phyloP scores from a whole-genome alignment of 2,888 invertebrate species.

The Spatulosminthurus flaviceps region DNA sequence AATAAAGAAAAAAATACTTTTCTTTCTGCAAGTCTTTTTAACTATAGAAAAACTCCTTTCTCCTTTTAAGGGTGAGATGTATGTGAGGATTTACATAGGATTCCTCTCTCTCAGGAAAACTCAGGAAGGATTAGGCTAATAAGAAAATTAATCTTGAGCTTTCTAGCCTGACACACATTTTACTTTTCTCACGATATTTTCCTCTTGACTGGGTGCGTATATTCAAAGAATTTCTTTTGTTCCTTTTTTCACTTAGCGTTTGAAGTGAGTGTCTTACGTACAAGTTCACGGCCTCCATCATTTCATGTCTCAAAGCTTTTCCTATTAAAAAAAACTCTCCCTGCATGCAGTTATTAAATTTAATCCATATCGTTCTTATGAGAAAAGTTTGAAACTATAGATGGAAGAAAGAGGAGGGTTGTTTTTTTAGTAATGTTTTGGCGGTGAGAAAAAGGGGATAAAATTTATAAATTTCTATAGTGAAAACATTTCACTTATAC shows the following conservation, averaged over 20 bases:
- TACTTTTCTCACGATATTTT: constrained; percentile 56
- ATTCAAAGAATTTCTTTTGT: constrained; percentile 30
- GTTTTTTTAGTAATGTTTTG: too few species aligned
- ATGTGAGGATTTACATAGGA: too few species aligned
- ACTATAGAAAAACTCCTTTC: background rate
- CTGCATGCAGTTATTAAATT: background rate
- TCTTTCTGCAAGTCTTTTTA: too few species aligned
- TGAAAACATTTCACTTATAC: too few species aligned
- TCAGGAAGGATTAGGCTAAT: constrained; percentile 56
- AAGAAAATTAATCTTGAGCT: constrained; percentile 58
- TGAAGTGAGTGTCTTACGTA: background rate
- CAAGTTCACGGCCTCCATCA: constrained; percentile 1
- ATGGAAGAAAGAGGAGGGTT: too few species aligned
- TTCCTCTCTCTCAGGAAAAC: background rate
- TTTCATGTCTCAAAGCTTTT: background rate
- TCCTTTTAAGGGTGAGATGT: background rate
- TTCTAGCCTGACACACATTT: constrained; percentile 56
- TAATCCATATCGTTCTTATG: background rate
- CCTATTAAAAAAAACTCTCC: background rate
- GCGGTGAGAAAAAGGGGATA: too few species aligned
- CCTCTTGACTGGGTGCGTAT: constrained; percentile 46
- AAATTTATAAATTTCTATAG: too few species aligned
- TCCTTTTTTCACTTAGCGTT: constrained; percentile 10
- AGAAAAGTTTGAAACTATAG: too few species aligned
- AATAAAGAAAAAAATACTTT: background rate